These are phyloP conservation scores for Melanerpes formicivorus DNA, from an alignment of 2,113 vertebrate species.

Conservation along the genomic window DNA sequence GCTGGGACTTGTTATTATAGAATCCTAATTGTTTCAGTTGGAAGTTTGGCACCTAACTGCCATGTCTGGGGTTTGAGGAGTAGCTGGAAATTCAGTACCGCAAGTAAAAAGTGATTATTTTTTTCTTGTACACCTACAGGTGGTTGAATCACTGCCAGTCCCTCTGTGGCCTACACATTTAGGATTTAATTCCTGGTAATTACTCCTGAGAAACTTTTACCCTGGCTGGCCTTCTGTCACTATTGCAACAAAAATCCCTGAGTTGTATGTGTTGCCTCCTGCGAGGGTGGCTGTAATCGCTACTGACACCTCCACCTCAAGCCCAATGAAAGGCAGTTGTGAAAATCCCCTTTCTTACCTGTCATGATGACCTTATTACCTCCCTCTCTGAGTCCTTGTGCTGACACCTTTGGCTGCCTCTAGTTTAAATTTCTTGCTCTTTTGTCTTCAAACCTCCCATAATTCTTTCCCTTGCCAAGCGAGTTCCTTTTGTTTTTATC, in stretches of 20 bases:
- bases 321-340: background rate
- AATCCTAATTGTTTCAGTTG: no score
- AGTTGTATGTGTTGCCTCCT: background rate
- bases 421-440: constrained; percentile 9
- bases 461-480: background rate
- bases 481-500: background rate
- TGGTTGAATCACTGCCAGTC: background rate
- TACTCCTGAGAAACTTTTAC: background rate
- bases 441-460: constrained; percentile 27
- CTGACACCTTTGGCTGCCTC: constrained; percentile 17
- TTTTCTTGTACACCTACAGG: no score
- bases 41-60: no score
- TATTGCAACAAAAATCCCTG: background rate
- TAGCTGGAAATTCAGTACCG: no score
- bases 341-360: constrained; percentile 20
- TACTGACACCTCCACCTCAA: constrained; percentile 20
- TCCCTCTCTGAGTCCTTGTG: background rate
- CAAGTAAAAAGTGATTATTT: no score
- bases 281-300: background rate
- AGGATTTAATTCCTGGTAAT: constrained; percentile 22
- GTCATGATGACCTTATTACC: constrained; percentile 37
- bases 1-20: no score
- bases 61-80: no score
- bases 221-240: constrained; percentile 7
- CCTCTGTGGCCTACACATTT: background rate